Evolutionary conservation across 2,113 vertebrate genomes (phyloP).

Genomic region (Nicator chloris): DNA sequence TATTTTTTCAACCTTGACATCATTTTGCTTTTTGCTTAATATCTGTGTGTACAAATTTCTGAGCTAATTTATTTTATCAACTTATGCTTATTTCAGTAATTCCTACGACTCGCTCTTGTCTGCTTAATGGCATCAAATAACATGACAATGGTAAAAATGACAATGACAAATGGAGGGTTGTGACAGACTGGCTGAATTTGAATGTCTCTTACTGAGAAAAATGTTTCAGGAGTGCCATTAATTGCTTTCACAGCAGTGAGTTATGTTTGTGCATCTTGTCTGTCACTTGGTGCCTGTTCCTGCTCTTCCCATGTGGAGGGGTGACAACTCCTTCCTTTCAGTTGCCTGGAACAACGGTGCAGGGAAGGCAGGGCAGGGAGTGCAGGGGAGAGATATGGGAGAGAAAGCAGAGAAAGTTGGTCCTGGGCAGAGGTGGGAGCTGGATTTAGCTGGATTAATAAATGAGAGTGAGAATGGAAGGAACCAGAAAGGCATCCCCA

Average conservation of each 20-base stretch:
- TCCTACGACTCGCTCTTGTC: neutral
- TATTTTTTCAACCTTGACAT: constrained; percentile 61
- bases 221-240: constrained; percentile 30
- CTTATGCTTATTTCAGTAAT: constrained; percentile 25
- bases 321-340: neutral
- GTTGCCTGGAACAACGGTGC: neutral
- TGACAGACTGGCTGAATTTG: constrained; percentile 51
- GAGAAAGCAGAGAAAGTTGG: neutral
- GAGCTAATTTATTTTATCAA: constrained; percentile 56
- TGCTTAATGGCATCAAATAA: constrained; percentile 32
- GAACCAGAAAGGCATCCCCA: neutral
- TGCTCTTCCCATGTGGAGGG: neutral
- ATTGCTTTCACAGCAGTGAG: constrained; percentile 37
- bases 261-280: constrained; percentile 49
- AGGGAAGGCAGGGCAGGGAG: neutral
- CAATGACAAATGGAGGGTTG: constrained; percentile 44
- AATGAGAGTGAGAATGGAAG: neutral
- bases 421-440: neutral
- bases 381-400: neutral
- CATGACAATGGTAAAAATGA: constrained; percentile 42
- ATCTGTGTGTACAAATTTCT: constrained; percentile 47
- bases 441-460: neutral
- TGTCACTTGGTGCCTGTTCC: constrained; percentile 6
- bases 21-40: constrained; percentile 49
- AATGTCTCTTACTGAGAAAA: constrained; percentile 37